Percentiles rank a stretch among this genome's conserved stretches.
Conservation (phyloP, 2,797 vertebrate genomes). For the Heterohyrax brucei region DNA sequence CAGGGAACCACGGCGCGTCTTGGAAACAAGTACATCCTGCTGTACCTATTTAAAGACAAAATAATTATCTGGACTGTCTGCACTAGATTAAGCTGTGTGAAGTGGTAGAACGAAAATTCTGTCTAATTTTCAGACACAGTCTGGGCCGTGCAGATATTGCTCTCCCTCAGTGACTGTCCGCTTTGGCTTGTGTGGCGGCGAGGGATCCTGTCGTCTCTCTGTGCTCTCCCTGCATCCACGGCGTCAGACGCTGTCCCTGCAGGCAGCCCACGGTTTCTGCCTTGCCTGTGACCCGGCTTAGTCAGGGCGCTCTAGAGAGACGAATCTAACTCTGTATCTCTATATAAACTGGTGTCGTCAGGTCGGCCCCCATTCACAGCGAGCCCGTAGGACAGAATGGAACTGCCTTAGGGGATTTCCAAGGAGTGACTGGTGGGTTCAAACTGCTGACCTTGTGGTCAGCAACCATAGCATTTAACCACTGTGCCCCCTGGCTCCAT, state of each 20-base stretch:
- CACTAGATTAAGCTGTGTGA: conserved; percentile 76
- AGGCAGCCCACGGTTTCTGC: not conserved
- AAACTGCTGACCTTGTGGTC: too few species aligned
- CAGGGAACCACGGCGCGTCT: conserved; percentile 73
- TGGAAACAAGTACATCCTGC: conserved; percentile 85
- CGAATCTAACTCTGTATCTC: too few species aligned
- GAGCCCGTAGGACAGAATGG: not conserved
- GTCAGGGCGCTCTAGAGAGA: not conserved
- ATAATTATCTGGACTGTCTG: conserved; percentile 61
- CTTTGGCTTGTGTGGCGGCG: not conserved
- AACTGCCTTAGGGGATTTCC: not conserved
- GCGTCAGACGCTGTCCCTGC: rapidly evolving
- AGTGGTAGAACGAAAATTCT: conserved; percentile 65
- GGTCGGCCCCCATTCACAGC: not conserved
- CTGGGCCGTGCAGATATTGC: conserved; percentile 57
- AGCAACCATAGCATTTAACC: too few species aligned
- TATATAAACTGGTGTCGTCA: not conserved
- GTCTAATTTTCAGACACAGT: conserved; percentile 70
- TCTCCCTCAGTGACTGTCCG: not conserved
- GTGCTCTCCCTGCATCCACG: not conserved
- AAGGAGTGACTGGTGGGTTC: too few species aligned
- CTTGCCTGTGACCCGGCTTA: not conserved
- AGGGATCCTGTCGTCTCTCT: not conserved
- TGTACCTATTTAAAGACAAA: conserved; percentile 84
- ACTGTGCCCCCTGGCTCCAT: too few species aligned